phyloP scores from a whole-genome alignment of 2,113 vertebrate species.

The Anoura caudifer region DNA sequence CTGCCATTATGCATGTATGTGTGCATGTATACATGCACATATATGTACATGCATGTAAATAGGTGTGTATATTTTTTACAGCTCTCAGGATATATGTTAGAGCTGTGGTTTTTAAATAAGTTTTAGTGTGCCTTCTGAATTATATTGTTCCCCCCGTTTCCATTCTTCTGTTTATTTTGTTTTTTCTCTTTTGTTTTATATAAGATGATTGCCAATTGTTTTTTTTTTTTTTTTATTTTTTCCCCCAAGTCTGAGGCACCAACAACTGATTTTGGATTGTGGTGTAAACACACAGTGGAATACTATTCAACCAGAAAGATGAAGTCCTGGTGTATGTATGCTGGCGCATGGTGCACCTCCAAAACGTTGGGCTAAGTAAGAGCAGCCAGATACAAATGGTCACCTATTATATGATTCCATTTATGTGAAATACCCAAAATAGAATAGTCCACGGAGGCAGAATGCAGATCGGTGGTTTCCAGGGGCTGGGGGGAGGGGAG shows the following conservation, averaged over 20 bases:
- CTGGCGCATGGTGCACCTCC: background rate
- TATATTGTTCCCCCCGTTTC: background rate
- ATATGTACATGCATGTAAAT: background rate
- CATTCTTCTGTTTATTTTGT: background rate
- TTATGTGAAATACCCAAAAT: background rate
- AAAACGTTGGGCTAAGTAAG: background rate
- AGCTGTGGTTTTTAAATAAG: background rate
- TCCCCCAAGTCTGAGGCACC: background rate
- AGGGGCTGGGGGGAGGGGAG: background rate
- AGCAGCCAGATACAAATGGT: background rate
- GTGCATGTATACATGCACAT: background rate
- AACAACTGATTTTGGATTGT: background rate
- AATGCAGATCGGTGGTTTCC: background rate
- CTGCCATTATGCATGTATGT: background rate
- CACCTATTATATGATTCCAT: background rate
- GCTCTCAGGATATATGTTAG: background rate
- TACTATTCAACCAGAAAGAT: background rate
- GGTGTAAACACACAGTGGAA: background rate
- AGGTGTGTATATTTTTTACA: background rate
- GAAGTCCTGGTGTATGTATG: background rate
- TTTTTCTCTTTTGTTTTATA: background rate
- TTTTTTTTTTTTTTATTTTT: background rate
- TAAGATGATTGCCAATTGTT: background rate
- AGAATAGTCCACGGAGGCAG: background rate
- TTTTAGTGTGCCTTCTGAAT: background rate